Percentiles rank a stretch among this genome's conserved stretches.
Evolutionary conservation across 2,113 vertebrate species (phyloP).

Genomic region (Grallaria varia): DNA sequence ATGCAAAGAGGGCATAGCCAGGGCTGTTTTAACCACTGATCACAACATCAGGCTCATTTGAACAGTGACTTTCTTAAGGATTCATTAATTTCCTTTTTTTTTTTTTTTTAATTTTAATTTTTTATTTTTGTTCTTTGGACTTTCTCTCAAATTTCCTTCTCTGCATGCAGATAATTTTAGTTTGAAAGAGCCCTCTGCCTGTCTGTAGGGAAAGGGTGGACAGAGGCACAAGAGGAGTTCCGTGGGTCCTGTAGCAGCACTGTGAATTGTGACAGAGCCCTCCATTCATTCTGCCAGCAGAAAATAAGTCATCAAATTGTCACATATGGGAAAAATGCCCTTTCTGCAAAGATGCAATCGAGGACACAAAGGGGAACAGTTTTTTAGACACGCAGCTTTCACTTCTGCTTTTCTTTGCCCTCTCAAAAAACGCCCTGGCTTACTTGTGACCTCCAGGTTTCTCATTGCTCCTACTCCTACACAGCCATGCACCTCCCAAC

Average conservation of each 20-base stretch:
- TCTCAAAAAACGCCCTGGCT: neutral
- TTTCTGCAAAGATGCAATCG: neutral
- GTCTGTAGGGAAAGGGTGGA: neutral
- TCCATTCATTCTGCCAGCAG: neutral
- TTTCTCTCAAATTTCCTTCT: neutral
- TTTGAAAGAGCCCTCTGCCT: neutral
- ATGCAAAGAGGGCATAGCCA: neutral
- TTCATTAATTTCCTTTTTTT: neutral
- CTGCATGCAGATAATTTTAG: neutral
- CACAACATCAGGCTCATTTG: neutral
- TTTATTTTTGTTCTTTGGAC: neutral
- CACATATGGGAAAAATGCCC: neutral
- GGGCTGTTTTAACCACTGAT: neutral
- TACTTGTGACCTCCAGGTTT: neutral
- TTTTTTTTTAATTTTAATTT: neutral
- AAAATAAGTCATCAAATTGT: neutral
- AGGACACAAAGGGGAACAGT: neutral
- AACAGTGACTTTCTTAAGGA: neutral
- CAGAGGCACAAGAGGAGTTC: neutral
- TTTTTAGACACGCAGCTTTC: neutral
- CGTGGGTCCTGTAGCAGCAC: neutral
- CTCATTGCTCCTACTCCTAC: neutral
- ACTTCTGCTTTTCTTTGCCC: neutral
- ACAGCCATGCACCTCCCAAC: neutral
- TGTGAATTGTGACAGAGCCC: neutral